These are phyloP conservation scores for Acanthurus lineatus DNA, from an alignment of 2,797 vertebrate species.

Conservation along the genomic window DNA sequence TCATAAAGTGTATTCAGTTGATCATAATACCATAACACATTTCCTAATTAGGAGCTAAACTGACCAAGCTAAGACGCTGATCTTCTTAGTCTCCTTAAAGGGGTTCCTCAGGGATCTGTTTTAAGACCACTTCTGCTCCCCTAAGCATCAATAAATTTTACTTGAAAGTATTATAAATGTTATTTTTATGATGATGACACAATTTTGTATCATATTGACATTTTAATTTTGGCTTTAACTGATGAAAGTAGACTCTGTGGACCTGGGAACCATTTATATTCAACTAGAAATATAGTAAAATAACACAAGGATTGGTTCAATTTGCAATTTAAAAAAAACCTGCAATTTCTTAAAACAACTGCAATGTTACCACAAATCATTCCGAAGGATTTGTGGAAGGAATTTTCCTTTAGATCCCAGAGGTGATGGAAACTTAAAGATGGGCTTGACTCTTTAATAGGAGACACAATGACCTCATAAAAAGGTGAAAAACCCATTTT, in stretches of 20 bases:
- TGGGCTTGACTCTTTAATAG: conserved; percentile 16
- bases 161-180: neutral
- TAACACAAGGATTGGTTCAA: neutral
- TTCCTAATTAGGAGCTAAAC: too few relatives aligned
- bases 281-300: neutral
- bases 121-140: neutral
- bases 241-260: neutral
- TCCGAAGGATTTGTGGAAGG: neutral
- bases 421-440: conserved; percentile 36
- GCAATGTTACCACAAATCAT: neutral
- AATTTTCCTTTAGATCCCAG: neutral
- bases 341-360: neutral
- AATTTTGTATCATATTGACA: too few relatives aligned
- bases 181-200: neutral
- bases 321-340: too few relatives aligned
- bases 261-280: neutral
- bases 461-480: conserved; percentile 54
- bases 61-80: too few relatives aligned
- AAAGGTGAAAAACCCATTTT: conserved; percentile 43
- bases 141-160: too few relatives aligned
- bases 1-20: neutral
- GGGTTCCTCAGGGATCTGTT: conserved; percentile 4
- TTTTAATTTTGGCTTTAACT: too few relatives aligned
- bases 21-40: too few relatives aligned
- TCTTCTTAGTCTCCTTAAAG: neutral